These are phyloP conservation scores for Pagrus major DNA, from an alignment of 2,113 vertebrate genomes.

Conservation along the genomic window DNA sequence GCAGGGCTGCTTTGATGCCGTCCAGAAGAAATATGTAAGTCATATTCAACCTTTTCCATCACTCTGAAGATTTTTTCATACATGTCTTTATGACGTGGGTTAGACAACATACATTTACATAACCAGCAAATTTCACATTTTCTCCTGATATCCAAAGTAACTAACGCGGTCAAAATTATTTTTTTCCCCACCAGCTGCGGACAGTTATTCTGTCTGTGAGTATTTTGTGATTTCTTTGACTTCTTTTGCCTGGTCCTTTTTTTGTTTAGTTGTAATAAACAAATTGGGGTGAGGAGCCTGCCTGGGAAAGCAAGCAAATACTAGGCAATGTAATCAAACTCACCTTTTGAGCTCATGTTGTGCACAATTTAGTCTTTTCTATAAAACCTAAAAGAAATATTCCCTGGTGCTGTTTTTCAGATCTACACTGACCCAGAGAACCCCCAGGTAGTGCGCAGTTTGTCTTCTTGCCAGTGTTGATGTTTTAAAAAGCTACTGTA, in stretches of 20 bases:
- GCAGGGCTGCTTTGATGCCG: constrained; percentile 95
- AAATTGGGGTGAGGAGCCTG: neutral
- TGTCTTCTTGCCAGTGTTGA: neutral
- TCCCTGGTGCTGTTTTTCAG: constrained; percentile 68
- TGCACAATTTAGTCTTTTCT: neutral
- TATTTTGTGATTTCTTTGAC: constrained; percentile 73
- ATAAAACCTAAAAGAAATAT: neutral
- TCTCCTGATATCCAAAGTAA: neutral
- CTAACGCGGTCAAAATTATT: neutral
- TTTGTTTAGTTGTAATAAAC: neutral
- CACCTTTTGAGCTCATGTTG: neutral
- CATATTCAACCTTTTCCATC: constrained; percentile 8
- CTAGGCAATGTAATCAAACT: neutral
- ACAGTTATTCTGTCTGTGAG: constrained; percentile 93
- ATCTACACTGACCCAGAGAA: constrained; percentile 90
- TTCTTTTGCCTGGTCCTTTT: neutral
- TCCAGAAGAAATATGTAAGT: constrained; percentile 97
- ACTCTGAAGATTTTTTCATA: neutral
- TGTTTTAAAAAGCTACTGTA: neutral
- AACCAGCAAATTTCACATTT: neutral
- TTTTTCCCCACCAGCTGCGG: constrained; percentile 86
- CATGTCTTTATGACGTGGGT: neutral
- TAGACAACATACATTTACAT: neutral
- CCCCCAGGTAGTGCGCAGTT: constrained; percentile 85
- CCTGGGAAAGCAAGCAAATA: neutral